A percentile compares a stretch with the other conserved stretches of the same genome.
phyloP scores from a whole-genome alignment of 1,140 invertebrate genomes.

The Araneus ventricosus region DNA sequence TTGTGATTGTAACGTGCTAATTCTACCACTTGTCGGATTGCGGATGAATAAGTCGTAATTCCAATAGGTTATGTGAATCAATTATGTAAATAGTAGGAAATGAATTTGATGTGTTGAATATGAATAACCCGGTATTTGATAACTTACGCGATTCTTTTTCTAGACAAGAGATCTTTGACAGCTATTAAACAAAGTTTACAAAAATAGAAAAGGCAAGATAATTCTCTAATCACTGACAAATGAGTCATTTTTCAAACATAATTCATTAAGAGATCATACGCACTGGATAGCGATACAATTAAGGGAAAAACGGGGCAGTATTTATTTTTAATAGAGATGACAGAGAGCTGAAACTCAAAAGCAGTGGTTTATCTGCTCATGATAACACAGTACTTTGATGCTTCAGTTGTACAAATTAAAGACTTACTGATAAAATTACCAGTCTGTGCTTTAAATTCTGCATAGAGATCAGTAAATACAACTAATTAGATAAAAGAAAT shows the following conservation, averaged over 20 bases:
- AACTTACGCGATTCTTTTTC: too few relatives aligned
- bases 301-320: too few relatives aligned
- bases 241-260: background rate
- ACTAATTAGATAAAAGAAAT: constrained; percentile 18
- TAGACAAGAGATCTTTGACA: too few relatives aligned
- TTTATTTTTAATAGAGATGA: too few relatives aligned
- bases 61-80: too few relatives aligned
- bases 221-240: background rate
- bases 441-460: background rate
- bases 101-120: too few relatives aligned
- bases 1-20: too few relatives aligned
- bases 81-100: too few relatives aligned
- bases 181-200: background rate
- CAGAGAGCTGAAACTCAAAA: constrained; percentile 3
- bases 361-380: background rate
- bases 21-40: too few relatives aligned
- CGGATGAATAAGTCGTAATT: too few relatives aligned
- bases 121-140: too few relatives aligned
- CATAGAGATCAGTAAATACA: constrained; percentile 23
- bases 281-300: too few relatives aligned
- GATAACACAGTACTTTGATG: constrained; percentile 27
- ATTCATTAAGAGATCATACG: background rate
- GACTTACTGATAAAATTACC: constrained; percentile 7
- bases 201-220: background rate
- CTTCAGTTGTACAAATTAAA: background rate